Evolutionary conservation across 2,113 vertebrate species (phyloP).

Genomic region (Cyanocitta stelleri): DNA sequence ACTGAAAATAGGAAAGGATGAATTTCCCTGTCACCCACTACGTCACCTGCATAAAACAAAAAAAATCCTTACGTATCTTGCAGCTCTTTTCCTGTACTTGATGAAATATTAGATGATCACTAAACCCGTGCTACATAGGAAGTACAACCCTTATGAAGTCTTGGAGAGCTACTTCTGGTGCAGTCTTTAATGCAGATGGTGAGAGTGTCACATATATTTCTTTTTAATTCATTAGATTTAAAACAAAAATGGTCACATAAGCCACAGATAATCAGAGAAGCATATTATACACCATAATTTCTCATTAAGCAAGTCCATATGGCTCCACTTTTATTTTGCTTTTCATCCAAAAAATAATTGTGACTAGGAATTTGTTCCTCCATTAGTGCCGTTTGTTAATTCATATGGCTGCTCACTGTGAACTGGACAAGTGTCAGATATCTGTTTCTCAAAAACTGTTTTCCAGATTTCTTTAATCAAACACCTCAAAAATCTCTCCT

Average conservation of each 20-base stretch:
- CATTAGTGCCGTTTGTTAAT: slow-evolving; percentile 30
- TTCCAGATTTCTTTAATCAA: neutral
- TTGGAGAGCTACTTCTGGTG: neutral
- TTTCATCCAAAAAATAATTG: slow-evolving; percentile 44
- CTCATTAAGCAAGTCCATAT: slow-evolving; percentile 50
- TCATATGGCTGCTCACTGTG: slow-evolving; percentile 7
- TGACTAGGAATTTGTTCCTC: slow-evolving; percentile 41
- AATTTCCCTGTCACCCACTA: neutral
- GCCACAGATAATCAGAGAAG: neutral
- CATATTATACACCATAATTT: slow-evolving; percentile 18
- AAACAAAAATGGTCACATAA: neutral
- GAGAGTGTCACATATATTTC: neutral
- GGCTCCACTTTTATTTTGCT: neutral
- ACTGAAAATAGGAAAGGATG: neutral
- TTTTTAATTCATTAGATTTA: neutral
- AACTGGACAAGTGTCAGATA: slow-evolving; percentile 15
- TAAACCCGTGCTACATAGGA: neutral
- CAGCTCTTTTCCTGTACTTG: neutral
- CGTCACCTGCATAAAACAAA: neutral
- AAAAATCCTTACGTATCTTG: neutral
- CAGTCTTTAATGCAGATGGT: neutral
- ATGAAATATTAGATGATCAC: neutral
- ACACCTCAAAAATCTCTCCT: neutral
- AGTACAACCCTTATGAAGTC: neutral
- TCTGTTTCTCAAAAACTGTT: neutral